Evolutionary conservation across 2,888 invertebrate genomes (phyloP), one percentile per base, ranked within the genome.

Genomic region (Rhyacophila evoluta): DNA sequence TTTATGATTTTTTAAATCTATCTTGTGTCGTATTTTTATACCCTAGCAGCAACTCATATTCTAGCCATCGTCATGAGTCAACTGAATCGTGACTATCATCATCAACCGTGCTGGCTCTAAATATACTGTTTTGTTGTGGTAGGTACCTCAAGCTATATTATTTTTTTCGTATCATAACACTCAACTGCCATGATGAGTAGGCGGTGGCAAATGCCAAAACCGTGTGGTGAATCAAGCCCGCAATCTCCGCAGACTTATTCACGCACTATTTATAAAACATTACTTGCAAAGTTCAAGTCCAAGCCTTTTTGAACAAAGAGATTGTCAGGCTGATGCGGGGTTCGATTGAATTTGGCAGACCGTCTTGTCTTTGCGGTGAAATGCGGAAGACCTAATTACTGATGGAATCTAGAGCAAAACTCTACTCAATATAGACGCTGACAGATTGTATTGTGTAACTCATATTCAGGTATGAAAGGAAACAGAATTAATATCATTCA

Each of bases 221-320:
- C 69, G 69, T 69, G 6, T 2, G 28, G 33, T 69, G 69, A 69
- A 29, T 69, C 69, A 69, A 69, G 28, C 33, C 28, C 29, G 28
- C 33, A 69, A 28, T 69, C 69, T 69, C 69, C 11, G n/a, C 10
- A 55, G 33, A 29, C 69, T 69, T 69, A 69, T 15, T 69, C 69
- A 69, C 10, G 6, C 10, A 12, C 69, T 69, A 69, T 29, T 12
- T 69, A 69, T 69, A 69, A 28, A 29, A 27, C 4, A 69, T 28
- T 15, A 27, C 69, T 29, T 29, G 28, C 33, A 69, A 69, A 69
- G 69, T 69, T 69, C 69, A 69, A 69, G 28, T 29, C 29, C 69
- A 69, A 29, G 15, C 55, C 55, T 55, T 55, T 55, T 19, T 19
- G 55, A 4, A 55, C 55, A 55, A 55, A 55, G 55, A 55, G 55